These are phyloP conservation scores for Sialia sialis DNA, from an alignment of 2,113 vertebrate species.

Conservation along the genomic window DNA sequence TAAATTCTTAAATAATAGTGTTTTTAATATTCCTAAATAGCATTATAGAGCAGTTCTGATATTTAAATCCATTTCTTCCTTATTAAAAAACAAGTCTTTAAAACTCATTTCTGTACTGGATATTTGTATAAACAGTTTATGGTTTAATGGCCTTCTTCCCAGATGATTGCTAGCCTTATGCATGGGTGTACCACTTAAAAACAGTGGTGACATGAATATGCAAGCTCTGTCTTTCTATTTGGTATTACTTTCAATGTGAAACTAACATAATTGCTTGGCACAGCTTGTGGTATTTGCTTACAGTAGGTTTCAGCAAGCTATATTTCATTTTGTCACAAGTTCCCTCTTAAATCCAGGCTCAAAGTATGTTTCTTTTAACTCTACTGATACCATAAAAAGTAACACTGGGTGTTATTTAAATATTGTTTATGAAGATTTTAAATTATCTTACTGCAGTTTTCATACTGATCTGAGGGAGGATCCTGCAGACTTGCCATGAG, in stretches of 20 bases:
- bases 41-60: not conserved
- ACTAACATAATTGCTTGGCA: constrained; percentile 42
- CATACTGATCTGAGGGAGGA: not conserved
- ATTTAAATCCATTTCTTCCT: not conserved
- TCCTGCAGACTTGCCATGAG: not conserved
- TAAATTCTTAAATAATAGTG: not conserved
- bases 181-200: not conserved
- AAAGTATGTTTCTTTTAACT: constrained; percentile 35
- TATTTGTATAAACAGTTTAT: not conserved
- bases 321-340: constrained; percentile 55
- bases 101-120: not conserved
- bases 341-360: not conserved
- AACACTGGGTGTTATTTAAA: not conserved
- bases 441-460: not conserved
- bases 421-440: not conserved
- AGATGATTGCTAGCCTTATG: not conserved
- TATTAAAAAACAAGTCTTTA: not conserved
- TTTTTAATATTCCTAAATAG: not conserved
- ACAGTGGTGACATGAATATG: not conserved
- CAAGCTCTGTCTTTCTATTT: not conserved
- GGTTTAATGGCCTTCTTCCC: not conserved
- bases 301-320: constrained; percentile 35
- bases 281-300: constrained; percentile 53
- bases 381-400: not conserved
- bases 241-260: constrained; percentile 9